Conservation (phyloP, 2,113 vertebrate genomes). For the Mionectes macconnelli region DNA sequence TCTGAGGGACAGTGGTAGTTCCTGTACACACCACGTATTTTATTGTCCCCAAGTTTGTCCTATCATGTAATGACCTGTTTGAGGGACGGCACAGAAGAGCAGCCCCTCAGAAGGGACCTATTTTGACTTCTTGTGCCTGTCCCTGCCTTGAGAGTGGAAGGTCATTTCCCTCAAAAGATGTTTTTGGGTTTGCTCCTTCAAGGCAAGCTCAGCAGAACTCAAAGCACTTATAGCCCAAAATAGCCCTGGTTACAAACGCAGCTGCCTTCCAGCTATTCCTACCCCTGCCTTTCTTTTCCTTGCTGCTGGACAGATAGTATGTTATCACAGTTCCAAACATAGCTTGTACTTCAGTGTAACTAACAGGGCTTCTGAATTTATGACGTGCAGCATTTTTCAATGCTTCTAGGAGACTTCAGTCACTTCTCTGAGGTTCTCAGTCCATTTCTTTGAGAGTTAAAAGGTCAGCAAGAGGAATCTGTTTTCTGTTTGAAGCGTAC, state of each 20-base stretch:
- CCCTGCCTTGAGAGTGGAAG: not conserved
- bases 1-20: not conserved
- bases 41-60: fast-evolving
- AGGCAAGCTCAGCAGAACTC: not conserved
- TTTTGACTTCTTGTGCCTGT: not conserved
- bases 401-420: not conserved
- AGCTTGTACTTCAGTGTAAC: not conserved
- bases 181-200: not conserved
- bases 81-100: not conserved
- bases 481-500: not conserved
- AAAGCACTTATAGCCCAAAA: fast-evolving
- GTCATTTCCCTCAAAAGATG: not conserved
- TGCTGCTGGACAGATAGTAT: not conserved
- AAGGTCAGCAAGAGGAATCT: not conserved
- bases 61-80: fast-evolving
- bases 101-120: not conserved
- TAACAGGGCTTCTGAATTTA: not conserved
- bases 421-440: not conserved
- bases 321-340: not conserved
- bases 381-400: not conserved
- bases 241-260: fast-evolving
- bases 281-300: not conserved
- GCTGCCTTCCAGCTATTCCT: not conserved
- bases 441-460: not conserved
- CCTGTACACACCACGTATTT: fast-evolving